phyloP scores from a whole-genome alignment of 1,140 invertebrate genomes.

The Amyelois transitella region DNA sequence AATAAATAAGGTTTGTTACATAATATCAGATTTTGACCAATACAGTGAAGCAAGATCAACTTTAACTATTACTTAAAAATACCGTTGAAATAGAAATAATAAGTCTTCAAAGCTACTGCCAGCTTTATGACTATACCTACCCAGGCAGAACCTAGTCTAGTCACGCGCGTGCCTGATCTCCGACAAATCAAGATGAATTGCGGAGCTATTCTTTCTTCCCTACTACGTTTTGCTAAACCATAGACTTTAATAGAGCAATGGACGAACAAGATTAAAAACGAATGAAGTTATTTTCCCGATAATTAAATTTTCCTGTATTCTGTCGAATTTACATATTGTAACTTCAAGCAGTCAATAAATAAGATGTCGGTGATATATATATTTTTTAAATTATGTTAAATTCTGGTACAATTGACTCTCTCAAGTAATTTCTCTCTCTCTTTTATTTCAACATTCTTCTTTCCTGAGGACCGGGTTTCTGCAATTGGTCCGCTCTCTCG shows the following conservation, averaged over 20 bases:
- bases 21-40: too few relatives aligned
- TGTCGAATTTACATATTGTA: not conserved
- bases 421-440: too few relatives aligned
- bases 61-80: not conserved
- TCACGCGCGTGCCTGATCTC: constrained; percentile 42
- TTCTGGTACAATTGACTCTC: too few relatives aligned
- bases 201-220: constrained; percentile 37
- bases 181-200: constrained; percentile 71
- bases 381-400: too few relatives aligned
- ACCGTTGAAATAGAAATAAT: not conserved
- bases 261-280: not conserved
- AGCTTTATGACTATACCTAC: not conserved
- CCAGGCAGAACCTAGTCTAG: constrained; percentile 19
- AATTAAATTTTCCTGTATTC: not conserved
- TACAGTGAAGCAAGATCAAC: too few relatives aligned
- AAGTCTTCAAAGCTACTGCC: not conserved
- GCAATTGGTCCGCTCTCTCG: too few relatives aligned
- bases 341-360: too few relatives aligned
- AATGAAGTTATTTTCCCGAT: too few relatives aligned
- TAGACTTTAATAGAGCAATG: not conserved
- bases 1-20: too few relatives aligned
- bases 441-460: too few relatives aligned
- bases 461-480: too few relatives aligned
- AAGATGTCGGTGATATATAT: too few relatives aligned
- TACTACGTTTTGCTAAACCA: constrained; percentile 3